Conservation (phyloP, 2,888 invertebrate species). For the Drosophila multiciliata region DNA sequence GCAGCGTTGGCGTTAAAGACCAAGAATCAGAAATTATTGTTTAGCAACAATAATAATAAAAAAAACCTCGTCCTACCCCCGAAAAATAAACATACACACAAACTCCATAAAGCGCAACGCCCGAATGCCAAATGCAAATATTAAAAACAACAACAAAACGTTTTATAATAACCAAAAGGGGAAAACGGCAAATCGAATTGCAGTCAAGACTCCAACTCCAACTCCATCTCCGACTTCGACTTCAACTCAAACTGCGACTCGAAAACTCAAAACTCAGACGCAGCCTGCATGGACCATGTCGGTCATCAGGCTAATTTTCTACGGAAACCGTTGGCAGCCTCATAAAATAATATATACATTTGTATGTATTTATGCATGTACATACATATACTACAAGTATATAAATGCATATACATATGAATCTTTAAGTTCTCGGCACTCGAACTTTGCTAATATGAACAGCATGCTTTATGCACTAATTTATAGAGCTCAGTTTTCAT, state of each 20-base stretch:
- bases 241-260: conserved; percentile 6
- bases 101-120: conserved; percentile 70
- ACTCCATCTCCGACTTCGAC: conserved; percentile 2
- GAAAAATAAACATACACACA: conserved; percentile 42
- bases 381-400: conserved; percentile 6
- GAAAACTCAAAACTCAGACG: conserved; percentile 43
- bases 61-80: conserved; percentile 63
- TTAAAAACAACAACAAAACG: conserved; percentile 63
- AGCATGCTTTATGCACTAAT: neutral
- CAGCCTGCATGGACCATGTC: conserved; percentile 59
- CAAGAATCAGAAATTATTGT: conserved; percentile 78
- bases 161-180: conserved; percentile 76
- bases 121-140: conserved; percentile 79
- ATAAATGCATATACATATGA: conserved; percentile 8
- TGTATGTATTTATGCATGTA: conserved; percentile 1
- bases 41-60: conserved; percentile 74
- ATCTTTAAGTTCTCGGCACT: conserved; percentile 17
- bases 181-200: conserved; percentile 78
- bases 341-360: conserved; percentile 58
- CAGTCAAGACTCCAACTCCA: conserved; percentile 53
- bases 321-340: conserved; percentile 66
- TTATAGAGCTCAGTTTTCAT: neutral
- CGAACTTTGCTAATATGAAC: conserved; percentile 5
- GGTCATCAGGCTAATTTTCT: conserved; percentile 72
- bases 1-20: conserved; percentile 61